A percentile compares a stretch with the other conserved stretches of the same genome.
Evolutionary conservation across 2,797 vertebrate genomes (phyloP).

Genomic region (Lacerta agilis): DNA sequence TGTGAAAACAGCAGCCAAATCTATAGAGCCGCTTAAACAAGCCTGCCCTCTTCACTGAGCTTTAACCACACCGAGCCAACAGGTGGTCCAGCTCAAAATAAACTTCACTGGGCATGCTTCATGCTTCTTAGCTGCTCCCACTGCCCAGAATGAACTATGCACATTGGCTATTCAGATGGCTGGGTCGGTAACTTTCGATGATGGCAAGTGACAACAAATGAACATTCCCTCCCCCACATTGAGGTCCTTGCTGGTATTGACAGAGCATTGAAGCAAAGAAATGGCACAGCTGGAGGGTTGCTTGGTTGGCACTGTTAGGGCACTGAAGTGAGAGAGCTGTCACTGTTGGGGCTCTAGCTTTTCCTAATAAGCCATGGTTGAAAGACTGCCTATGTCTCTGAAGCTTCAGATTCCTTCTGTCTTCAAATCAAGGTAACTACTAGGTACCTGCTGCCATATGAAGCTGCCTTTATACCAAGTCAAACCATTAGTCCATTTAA

Average conservation of each 20-base stretch:
- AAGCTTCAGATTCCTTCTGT: not conserved
- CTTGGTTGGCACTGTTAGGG: rapidly evolving
- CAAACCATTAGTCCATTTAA: too few relatives aligned
- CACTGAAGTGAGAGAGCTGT: not conserved
- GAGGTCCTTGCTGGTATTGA: not conserved
- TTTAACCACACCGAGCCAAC: not conserved
- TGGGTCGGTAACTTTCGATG: not conserved
- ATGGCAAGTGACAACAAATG: not conserved
- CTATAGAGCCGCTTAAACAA: not conserved
- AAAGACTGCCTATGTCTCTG: not conserved
- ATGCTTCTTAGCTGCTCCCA: not conserved
- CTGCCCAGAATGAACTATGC: too few relatives aligned
- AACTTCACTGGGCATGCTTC: not conserved
- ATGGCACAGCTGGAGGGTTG: not conserved
- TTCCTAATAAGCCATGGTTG: constrained; percentile 5
- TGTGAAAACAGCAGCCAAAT: not conserved
- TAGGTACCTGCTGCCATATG: too few relatives aligned
- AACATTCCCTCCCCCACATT: not conserved
- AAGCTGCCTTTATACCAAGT: too few relatives aligned
- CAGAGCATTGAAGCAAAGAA: not conserved
- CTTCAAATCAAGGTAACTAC: not conserved
- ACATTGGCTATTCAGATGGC: not conserved
- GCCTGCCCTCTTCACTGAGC: not conserved
- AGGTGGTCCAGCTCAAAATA: not conserved
- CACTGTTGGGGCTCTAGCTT: not conserved